Evolutionary conservation across 2,113 vertebrate species (phyloP).

Genomic region (Ptilonorhynchus violaceus): DNA sequence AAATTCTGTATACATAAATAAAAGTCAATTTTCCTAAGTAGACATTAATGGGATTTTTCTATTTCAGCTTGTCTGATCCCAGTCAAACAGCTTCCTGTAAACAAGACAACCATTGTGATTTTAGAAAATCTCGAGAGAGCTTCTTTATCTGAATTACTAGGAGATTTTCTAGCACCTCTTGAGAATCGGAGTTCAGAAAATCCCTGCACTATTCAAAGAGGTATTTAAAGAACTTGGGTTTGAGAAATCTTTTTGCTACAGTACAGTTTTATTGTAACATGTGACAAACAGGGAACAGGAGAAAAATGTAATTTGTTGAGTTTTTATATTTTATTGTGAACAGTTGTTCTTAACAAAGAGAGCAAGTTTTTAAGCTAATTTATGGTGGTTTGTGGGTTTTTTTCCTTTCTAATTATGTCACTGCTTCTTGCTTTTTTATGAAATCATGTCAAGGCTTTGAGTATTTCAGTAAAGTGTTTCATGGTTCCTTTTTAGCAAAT

Average conservation of each 20-base stretch:
- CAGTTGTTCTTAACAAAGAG: neutral
- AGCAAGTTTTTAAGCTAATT: neutral
- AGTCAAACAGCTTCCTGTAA: constrained; percentile 66
- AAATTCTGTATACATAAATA: neutral
- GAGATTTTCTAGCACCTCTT: constrained; percentile 87
- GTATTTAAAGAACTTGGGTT: constrained; percentile 65
- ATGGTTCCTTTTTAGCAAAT: constrained; percentile 68
- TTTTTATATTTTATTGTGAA: neutral
- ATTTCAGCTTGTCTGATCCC: constrained; percentile 86
- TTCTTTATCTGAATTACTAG: constrained; percentile 86
- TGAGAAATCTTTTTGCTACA: neutral
- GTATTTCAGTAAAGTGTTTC: neutral
- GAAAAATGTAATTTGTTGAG: neutral
- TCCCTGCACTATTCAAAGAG: constrained; percentile 77
- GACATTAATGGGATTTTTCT: neutral
- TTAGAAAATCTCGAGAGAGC: constrained; percentile 88
- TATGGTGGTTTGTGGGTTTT: neutral
- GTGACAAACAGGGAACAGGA: neutral
- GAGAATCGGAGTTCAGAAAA: constrained; percentile 82
- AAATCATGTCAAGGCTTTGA: neutral
- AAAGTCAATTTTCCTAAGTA: neutral
- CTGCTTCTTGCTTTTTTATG: neutral
- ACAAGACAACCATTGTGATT: constrained; percentile 82
- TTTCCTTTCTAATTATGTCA: neutral
- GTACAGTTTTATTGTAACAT: neutral